Evolutionary conservation across 2,888 invertebrate species (phyloP).

Genomic region (Drosophila colorata): DNA sequence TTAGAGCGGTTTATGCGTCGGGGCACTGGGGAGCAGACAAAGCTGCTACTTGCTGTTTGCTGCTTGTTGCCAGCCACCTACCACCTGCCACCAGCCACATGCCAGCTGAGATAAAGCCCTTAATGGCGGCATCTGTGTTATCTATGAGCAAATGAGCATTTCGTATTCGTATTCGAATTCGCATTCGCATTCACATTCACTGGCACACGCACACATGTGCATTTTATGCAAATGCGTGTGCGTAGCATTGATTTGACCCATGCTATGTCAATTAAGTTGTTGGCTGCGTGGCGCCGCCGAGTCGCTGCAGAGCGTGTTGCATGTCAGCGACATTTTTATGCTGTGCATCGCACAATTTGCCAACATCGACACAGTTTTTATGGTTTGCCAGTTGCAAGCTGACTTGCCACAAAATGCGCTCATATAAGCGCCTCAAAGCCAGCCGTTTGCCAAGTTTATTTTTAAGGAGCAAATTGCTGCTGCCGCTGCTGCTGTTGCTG

Average conservation of each 20-base stretch:
- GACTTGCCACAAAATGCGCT: slow-evolving; percentile 70
- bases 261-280: slow-evolving; percentile 48
- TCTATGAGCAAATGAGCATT: slow-evolving; percentile 21
- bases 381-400: slow-evolving; percentile 54
- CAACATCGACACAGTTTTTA: slow-evolving; percentile 64
- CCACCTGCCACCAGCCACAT: slow-evolving; percentile 18
- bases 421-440: slow-evolving; percentile 51
- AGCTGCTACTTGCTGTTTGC: slow-evolving; percentile 11
- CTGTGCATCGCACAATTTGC: slow-evolving; percentile 56
- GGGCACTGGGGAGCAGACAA: slow-evolving; percentile 25
- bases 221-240: slow-evolving; percentile 4
- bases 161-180: slow-evolving; percentile 5
- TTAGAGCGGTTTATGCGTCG: slow-evolving; percentile 59
- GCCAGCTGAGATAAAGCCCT: slow-evolving; percentile 14
- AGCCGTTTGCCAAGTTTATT: slow-evolving; percentile 68
- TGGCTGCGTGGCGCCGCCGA: slow-evolving; percentile 58
- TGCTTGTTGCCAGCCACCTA: background rate
- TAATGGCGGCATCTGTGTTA: slow-evolving; percentile 15
- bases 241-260: slow-evolving; percentile 55
- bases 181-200: slow-evolving; percentile 3
- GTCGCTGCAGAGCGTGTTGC: slow-evolving; percentile 53
- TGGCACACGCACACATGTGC: background rate
- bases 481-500: slow-evolving; percentile 45
- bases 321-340: slow-evolving; percentile 44
- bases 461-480: slow-evolving; percentile 54